These are phyloP conservation scores for Therioaphis trifolii DNA, from an alignment of 2,888 invertebrate species.

Conservation along the genomic window DNA sequence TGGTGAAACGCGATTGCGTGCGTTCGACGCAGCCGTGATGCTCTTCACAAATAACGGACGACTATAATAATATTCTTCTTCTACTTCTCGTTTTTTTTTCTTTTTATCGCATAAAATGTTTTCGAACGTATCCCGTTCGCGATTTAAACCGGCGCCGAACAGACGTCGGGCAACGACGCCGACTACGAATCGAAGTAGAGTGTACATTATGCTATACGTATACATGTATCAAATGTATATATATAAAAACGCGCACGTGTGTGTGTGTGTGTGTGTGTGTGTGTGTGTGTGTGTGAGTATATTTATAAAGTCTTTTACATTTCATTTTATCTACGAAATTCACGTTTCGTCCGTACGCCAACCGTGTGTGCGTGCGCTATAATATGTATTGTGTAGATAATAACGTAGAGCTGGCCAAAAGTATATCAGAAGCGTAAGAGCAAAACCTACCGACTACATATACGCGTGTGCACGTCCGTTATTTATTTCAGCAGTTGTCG, in stretches of 20 bases:
- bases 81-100: too few species aligned
- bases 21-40: not conserved
- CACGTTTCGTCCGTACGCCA: not conserved
- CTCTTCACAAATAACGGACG: not conserved
- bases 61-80: not conserved
- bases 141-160: too few species aligned
- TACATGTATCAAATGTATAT: too few species aligned
- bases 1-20: not conserved
- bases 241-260: not conserved
- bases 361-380: not conserved
- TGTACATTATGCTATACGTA: too few species aligned
- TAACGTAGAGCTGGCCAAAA: not conserved
- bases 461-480: not conserved
- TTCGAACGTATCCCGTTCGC: too few species aligned
- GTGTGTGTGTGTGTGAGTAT: not conserved
- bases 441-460: not conserved
- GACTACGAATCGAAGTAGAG: too few species aligned
- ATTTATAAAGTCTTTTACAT: not conserved
- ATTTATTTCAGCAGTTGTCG: not conserved
- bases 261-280: not conserved
- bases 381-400: not conserved
- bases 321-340: not conserved
- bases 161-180: too few species aligned
- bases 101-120: too few species aligned
- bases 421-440: not conserved